Percentiles rank a stretch among this genome's conserved stretches.
Conservation (phyloP, 1,140 invertebrate genomes). For the Lordiphosa clarofinis region DNA sequence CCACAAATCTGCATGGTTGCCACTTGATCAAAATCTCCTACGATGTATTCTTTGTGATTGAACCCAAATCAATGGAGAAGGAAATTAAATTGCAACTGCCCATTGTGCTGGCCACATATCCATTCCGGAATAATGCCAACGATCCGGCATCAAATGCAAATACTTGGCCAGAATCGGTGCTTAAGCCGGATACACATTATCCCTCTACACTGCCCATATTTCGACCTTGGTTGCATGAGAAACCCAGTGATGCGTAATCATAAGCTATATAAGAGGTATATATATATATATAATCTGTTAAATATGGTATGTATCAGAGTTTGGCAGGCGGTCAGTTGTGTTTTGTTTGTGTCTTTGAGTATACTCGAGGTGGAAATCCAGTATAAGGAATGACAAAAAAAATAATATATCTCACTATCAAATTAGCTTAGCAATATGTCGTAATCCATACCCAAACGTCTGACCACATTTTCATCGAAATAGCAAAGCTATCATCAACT, state of each 20-base stretch:
- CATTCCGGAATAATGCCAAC: constrained; percentile 84
- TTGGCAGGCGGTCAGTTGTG: too few species aligned
- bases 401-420: too few species aligned
- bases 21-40: constrained; percentile 97
- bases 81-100: constrained; percentile 95
- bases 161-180: constrained; percentile 82
- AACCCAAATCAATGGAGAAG: constrained; percentile 94
- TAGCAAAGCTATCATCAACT: too few species aligned
- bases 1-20: constrained; percentile 96
- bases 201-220: constrained; percentile 95
- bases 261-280: constrained; percentile 5
- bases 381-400: too few species aligned
- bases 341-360: too few species aligned
- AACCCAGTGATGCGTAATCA: constrained; percentile 58
- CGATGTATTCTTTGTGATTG: constrained; percentile 95
- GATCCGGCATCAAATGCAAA: constrained; percentile 80
- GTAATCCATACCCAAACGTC: too few species aligned
- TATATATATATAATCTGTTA: too few species aligned
- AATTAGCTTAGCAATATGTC: too few species aligned
- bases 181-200: constrained; percentile 90
- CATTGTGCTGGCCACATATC: constrained; percentile 96
- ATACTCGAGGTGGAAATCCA: too few species aligned
- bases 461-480: too few species aligned
- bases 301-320: too few species aligned
- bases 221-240: constrained; percentile 89